Percentiles rank a stretch among this genome's conserved stretches.
These are phyloP conservation scores for Drosophila sucinea DNA, from an alignment of 1,140 invertebrate genomes.

Conservation along the genomic window DNA sequence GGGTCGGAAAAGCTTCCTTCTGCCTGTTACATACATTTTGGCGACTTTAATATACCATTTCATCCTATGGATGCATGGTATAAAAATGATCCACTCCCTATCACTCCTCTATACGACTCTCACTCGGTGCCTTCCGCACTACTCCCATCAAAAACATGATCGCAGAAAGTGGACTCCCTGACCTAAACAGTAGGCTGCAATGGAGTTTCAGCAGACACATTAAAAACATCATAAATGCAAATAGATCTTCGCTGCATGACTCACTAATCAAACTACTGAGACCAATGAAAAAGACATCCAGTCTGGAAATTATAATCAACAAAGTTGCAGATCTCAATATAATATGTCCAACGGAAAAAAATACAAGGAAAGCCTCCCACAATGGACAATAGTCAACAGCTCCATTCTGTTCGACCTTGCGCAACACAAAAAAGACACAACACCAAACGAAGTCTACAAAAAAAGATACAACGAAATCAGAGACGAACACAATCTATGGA, in stretches of 20 bases:
- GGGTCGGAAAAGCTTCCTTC: too few relatives aligned
- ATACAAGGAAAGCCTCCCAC: neutral
- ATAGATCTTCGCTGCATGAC: neutral
- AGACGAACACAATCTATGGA: neutral
- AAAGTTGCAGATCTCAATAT: too few relatives aligned
- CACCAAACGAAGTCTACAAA: neutral
- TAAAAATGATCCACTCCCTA: conserved; percentile 2
- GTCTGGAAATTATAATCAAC: too few relatives aligned
- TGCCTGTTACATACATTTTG: too few relatives aligned
- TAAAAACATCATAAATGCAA: neutral
- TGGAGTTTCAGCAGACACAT: too few relatives aligned
- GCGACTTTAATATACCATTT: too few relatives aligned
- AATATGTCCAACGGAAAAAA: conserved; percentile 3
- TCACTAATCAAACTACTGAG: neutral
- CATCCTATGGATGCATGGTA: too few relatives aligned
- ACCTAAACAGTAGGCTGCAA: too few relatives aligned
- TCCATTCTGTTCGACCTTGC: conserved; percentile 2
- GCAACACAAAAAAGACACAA: conserved; percentile 5
- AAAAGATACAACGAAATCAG: neutral
- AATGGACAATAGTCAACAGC: conserved; percentile 4
- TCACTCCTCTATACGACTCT: neutral
- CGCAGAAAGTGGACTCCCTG: too few relatives aligned
- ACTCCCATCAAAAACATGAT: too few relatives aligned
- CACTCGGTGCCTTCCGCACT: neutral
- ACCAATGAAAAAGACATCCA: neutral